A percentile compares a stretch with the other conserved stretches of the same genome.
Evolutionary conservation across 35 echinoderm and acorn worm species (phyloP).

Genomic region (Strongylocentrotus purpuratus): DNA sequence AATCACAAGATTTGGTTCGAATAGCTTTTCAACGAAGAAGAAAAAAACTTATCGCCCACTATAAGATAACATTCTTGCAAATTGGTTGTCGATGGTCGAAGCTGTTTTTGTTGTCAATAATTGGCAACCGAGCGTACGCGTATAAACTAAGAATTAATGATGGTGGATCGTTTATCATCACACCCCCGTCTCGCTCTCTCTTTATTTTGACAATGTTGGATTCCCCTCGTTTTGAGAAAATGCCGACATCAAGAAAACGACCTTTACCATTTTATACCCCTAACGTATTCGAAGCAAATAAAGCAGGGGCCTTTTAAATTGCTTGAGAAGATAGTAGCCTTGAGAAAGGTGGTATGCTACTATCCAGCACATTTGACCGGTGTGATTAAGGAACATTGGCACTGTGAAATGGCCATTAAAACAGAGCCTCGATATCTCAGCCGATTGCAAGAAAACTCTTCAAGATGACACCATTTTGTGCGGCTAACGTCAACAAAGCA

Average conservation of each 20-base stretch:
- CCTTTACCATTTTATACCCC: background rate
- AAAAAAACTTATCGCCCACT: too few species aligned
- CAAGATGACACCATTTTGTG: background rate
- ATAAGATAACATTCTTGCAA: too few species aligned
- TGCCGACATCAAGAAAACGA: background rate
- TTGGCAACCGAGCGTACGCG: too few species aligned
- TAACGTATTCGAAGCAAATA: background rate
- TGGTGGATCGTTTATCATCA: too few species aligned
- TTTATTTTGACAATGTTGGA: background rate
- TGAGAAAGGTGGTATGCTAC: background rate
- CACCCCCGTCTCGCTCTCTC: too few species aligned
- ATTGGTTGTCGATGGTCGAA: too few species aligned
- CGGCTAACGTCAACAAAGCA: background rate
- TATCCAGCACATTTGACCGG: background rate
- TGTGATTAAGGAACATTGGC: background rate
- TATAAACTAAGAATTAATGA: too few species aligned
- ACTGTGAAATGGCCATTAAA: background rate
- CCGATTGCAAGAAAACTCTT: background rate
- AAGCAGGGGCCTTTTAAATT: background rate
- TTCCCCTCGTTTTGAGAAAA: background rate
- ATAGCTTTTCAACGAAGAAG: too few species aligned
- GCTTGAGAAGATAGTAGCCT: too few species aligned
- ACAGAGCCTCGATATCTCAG: background rate
- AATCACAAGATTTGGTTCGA: too few species aligned
- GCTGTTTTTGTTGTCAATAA: too few species aligned